A percentile compares a stretch with the other conserved stretches of the same genome.
Evolutionary conservation across 2,113 vertebrate species (phyloP).

Genomic region (Dicerorhinus sumatrensis): DNA sequence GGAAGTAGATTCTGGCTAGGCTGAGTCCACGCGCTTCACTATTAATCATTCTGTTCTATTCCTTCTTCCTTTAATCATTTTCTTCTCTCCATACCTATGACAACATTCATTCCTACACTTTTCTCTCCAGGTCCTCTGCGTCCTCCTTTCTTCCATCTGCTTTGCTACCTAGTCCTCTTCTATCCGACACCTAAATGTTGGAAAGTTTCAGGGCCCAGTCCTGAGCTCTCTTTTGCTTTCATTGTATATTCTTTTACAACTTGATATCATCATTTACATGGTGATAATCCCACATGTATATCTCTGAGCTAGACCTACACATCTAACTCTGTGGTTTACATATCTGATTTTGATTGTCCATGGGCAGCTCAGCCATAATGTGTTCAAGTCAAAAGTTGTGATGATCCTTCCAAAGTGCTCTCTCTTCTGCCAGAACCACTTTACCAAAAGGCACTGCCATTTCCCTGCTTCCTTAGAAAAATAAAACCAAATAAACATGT

Average conservation of each 20-base stretch:
- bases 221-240: neutral
- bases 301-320: neutral
- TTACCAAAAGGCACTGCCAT: neutral
- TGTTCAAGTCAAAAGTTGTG: neutral
- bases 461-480: neutral
- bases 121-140: neutral
- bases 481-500: no score
- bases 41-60: neutral
- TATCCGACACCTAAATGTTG: neutral
- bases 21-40: neutral
- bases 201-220: neutral
- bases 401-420: neutral
- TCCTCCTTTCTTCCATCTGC: neutral
- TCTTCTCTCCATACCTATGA: neutral
- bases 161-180: neutral
- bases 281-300: neutral
- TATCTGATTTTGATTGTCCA: neutral
- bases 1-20: neutral
- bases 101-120: neutral
- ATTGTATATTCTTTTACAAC: neutral
- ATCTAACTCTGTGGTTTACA: neutral
- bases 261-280: neutral
- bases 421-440: neutral
- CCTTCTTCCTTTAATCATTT: neutral
- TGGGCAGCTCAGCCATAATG: neutral